These are phyloP conservation scores for Myoxocephalus aenaeus DNA, from an alignment of 2,797 vertebrate species.

Conservation along the genomic window DNA sequence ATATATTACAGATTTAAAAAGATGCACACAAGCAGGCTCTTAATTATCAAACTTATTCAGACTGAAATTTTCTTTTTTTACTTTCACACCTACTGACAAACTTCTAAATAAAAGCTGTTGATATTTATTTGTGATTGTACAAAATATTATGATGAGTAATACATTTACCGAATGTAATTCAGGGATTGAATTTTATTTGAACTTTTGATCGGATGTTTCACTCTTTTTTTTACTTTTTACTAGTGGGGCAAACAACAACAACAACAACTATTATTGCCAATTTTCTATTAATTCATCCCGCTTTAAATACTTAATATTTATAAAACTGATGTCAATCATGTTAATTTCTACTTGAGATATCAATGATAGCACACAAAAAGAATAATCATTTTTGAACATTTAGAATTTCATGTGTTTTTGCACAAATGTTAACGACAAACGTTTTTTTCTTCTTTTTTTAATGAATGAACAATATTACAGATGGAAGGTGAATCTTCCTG, in stretches of 20 bases:
- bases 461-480: neutral
- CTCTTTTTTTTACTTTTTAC: neutral
- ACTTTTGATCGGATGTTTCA: neutral
- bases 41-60: neutral
- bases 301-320: conserved; percentile 7
- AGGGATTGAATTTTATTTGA: conserved; percentile 1
- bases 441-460: neutral
- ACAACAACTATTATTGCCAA: too few species aligned
- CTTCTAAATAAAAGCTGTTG: neutral
- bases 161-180: neutral
- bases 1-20: neutral
- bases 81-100: neutral
- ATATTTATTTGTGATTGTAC: conserved; percentile 24
- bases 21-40: neutral
- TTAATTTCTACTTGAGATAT: neutral
- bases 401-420: conserved; percentile 2
- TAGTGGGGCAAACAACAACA: conserved; percentile 1
- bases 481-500: too few species aligned
- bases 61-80: neutral
- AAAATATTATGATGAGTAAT: neutral
- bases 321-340: neutral
- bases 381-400: neutral
- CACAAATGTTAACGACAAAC: neutral
- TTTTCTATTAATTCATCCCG: neutral
- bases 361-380: neutral